Evolutionary conservation across 1,140 invertebrate genomes (phyloP), one percentile per base, ranked within the genome.

Genomic region (Lucilia cuprina): DNA sequence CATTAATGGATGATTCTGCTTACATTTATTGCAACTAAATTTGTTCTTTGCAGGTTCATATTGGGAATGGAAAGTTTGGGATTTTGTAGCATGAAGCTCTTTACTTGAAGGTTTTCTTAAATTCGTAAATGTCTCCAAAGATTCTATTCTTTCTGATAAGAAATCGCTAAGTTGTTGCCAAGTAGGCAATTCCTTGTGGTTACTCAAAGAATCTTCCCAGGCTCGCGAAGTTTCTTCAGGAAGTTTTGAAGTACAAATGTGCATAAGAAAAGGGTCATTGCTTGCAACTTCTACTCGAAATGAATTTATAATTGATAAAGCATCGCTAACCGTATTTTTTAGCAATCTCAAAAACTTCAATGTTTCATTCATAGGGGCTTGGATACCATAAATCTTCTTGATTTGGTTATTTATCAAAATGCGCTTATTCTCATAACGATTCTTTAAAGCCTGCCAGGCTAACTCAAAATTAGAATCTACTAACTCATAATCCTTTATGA

Each of bases 241-340:
- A 5, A 75, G 74, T 25, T 75, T 75, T 74, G 74, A 75, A 35
- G 74, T 17, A 19, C 74, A 75, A 75, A 75, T 75, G 13, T 75
- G 74, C 74, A 75, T 75, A 49, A 82, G 21, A 19, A 82, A 82
- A 49, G 41, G 35, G 35, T 41, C 35, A 41, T 41, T 19, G 12
- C 9, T 49, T 13, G 9, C 19, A 14, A 82, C 49, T 82, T 41
- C 35, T 41, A 41, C 35, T 41, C n/a, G n/a, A n/a, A n/a, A n/a
- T n/a, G n/a, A n/a, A n/a, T n/a, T n/a, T n/a, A n/a, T n/a, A n/a
- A n/a, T n/a, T n/a, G n/a, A n/a, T n/a, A n/a, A n/a, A n/a, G n/a
- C n/a, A n/a, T n/a, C n/a, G n/a, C n/a, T n/a, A n/a, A n/a, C n/a
- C n/a, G n/a, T n/a, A n/a, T n/a, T n/a, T n/a, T 75, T 8, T 34